These are phyloP conservation scores for Ceratotherium simum DNA, from an alignment of 2,113 vertebrate genomes.

Conservation along the genomic window DNA sequence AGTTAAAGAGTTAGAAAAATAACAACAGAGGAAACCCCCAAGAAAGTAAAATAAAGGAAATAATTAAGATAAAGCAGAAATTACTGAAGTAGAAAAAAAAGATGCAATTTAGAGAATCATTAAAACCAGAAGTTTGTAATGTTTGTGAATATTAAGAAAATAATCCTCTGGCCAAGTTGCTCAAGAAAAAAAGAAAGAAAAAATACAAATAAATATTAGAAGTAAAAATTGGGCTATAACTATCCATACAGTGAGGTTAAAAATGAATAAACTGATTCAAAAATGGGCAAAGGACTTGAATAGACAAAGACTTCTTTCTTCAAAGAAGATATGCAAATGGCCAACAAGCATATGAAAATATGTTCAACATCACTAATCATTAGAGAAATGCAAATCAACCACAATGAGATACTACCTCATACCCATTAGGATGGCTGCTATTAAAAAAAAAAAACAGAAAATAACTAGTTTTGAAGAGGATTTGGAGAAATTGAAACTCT, in stretches of 20 bases:
- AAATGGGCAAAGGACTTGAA: not conserved
- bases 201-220: not conserved
- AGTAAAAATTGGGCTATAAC: not conserved
- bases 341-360: not conserved
- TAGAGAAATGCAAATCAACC: not conserved
- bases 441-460: not conserved
- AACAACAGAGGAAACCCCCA: not conserved
- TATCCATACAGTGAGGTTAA: not conserved
- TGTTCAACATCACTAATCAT: not conserved
- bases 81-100: not conserved
- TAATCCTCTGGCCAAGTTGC: not conserved
- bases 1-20: not conserved
- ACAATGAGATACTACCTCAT: not conserved
- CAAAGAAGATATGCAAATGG: not conserved
- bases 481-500: not conserved
- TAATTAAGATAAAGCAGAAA: not conserved
- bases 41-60: not conserved
- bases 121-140: not conserved
- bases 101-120: not conserved
- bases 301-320: not conserved
- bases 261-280: not conserved
- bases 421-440: not conserved
- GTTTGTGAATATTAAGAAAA: not conserved
- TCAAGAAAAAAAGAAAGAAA: not conserved
- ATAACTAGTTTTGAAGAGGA: not conserved